These are phyloP conservation scores for Mus pahari DNA, from an alignment of 2,113 vertebrate species.

Conservation along the genomic window DNA sequence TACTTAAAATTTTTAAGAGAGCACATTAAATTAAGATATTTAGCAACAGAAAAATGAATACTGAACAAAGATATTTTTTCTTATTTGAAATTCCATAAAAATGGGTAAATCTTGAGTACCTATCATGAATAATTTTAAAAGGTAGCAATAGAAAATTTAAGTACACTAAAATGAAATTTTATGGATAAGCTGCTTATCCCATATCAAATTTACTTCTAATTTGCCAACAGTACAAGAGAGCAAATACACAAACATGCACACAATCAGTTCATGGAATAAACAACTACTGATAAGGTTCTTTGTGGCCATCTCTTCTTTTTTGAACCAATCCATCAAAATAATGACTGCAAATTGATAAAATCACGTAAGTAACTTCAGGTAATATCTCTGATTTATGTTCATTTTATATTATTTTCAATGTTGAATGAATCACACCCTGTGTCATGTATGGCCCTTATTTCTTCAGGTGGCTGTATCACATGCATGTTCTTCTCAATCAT, in stretches of 20 bases:
- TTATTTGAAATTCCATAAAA: conserved; percentile 48
- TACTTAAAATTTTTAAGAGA: neutral
- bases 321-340: neutral
- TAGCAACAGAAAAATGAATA: neutral
- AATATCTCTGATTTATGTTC: neutral
- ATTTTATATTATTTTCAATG: conserved; percentile 12
- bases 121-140: conserved; percentile 40
- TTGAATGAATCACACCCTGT: neutral
- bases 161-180: conserved; percentile 18
- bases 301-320: neutral
- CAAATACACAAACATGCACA: neutral
- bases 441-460: neutral
- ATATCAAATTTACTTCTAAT: neutral
- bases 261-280: neutral
- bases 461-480: neutral
- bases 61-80: neutral
- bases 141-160: neutral
- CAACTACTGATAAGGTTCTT: neutral
- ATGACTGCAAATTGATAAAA: neutral
- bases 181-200: neutral
- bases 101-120: neutral
- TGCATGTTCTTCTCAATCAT: neutral
- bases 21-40: neutral
- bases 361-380: neutral
- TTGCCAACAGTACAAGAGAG: neutral